Conservation (phyloP, 1,140 invertebrate genomes). For the Scaptomyza graminum region DNA sequence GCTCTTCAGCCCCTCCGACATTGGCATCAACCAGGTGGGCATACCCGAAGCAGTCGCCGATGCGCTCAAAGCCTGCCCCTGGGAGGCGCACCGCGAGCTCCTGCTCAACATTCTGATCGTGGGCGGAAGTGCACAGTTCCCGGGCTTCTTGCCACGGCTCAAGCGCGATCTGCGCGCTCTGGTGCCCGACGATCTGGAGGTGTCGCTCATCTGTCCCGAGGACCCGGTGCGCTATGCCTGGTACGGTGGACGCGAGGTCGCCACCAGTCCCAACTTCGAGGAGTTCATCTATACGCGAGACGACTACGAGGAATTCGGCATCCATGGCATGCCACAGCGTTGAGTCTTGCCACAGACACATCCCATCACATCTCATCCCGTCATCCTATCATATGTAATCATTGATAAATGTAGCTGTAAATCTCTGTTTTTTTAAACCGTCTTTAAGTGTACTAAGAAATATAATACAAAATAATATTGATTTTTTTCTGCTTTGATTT, state of each 20-base stretch:
- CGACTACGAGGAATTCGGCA: constrained; percentile 95
- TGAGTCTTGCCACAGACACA: background rate
- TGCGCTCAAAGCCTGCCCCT: constrained; percentile 89
- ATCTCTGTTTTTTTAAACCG: too few relatives aligned
- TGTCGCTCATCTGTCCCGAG: constrained; percentile 89
- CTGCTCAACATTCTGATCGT: constrained; percentile 95
- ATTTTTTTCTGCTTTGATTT: background rate
- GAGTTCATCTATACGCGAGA: constrained; percentile 91
- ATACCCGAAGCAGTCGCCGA: constrained; percentile 95
- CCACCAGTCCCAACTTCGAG: constrained; percentile 89
- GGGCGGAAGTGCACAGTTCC: constrained; percentile 94
- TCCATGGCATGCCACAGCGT: constrained; percentile 73
- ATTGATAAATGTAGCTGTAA: too few relatives aligned
- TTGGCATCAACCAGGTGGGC: constrained; percentile 94
- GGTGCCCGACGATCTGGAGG: constrained; percentile 90
- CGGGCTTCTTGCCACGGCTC: constrained; percentile 93
- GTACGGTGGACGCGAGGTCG: constrained; percentile 92
- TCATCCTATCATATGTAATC: too few relatives aligned
- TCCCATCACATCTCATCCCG: too few relatives aligned
- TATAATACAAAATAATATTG: background rate
- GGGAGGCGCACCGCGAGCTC: constrained; percentile 92
- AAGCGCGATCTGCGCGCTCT: constrained; percentile 91
- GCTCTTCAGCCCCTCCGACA: constrained; percentile 97
- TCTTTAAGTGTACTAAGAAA: too few relatives aligned
- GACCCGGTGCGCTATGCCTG: constrained; percentile 94